These are phyloP conservation scores for Dysmachus trigonus DNA, from an alignment of 2,888 invertebrate species.

Conservation along the genomic window DNA sequence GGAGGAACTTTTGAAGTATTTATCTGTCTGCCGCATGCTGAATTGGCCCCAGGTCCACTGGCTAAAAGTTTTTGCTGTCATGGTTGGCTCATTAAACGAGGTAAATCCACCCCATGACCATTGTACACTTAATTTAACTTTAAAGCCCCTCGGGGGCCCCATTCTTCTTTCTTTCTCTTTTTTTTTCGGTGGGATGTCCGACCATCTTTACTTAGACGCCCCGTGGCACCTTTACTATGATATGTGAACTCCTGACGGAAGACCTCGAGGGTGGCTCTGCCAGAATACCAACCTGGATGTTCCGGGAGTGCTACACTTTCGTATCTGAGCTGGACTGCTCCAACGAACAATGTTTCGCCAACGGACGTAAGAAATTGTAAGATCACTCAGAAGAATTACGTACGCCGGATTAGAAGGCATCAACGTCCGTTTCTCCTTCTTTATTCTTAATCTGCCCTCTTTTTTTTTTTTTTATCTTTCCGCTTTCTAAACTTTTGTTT, in stretches of 20 bases:
- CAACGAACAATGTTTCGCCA: constrained; percentile 52
- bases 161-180: not conserved
- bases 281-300: constrained; percentile 73
- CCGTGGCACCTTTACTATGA: constrained; percentile 76
- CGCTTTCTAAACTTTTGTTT: not conserved
- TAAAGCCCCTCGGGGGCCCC: not conserved
- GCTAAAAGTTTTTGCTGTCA: constrained; percentile 78
- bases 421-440: not conserved
- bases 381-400: constrained; percentile 32
- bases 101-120: constrained; percentile 59
- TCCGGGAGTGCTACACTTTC: constrained; percentile 70
- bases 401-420: not conserved
- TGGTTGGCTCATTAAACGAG: constrained; percentile 74
- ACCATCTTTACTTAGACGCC: not conserved
- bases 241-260: constrained; percentile 83
- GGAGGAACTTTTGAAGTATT: constrained; percentile 67
- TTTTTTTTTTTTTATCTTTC: constrained; percentile 36
- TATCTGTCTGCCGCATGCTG: constrained; percentile 72
- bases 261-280: constrained; percentile 86
- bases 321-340: constrained; percentile 68
- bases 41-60: constrained; percentile 69
- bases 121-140: constrained; percentile 25
- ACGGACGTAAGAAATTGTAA: constrained; percentile 53
- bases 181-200: not conserved
- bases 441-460: too few species aligned